Evolutionary conservation across 2,113 vertebrate genomes (phyloP), one percentile per base, ranked within the genome.

Genomic region (Nothoprocta pentlandii): DNA sequence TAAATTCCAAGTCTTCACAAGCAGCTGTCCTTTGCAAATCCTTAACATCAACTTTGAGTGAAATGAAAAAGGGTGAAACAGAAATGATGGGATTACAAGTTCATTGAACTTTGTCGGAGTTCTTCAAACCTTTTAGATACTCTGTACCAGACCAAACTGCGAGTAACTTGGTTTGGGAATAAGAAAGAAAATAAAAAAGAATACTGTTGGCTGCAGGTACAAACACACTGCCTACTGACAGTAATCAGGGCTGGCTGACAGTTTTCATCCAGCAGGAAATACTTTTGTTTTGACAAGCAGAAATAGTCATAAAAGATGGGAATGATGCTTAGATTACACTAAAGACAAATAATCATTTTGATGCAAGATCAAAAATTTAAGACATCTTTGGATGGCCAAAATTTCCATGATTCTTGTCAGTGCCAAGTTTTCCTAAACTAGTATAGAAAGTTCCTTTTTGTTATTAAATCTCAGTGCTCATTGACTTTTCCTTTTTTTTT

Each of bases 61-160:
- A 44, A 39, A 9, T 54, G 44, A 74, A 67, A 47, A 93, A 62
- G 25, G 61, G 41, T 62, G 73, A 67, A 87, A 26, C 9, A 69
- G 46, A 89, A 69, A 5, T 8, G 21, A 6, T 54, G 26, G 9
- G 44, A 42, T 79, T 56, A 87, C 42, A 82, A 69, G 32, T 16
- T 39, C 36, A 39, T 39, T 39, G 36, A 39, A 39, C 36, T 39
- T 39, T 8, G 36, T 39, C 36, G 8, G 36, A 39, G 36, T 39
- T 39, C 36, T 39, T 39, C 36, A 39, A 39, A 39, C 36, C 36
- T 39, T 39, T 39, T 39, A 39, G 36, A 39, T 39, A 39, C 36
- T 8, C 2, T 64, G 20, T 66, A 30, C 8, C n/a, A 49, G 10
- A 3, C 5, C 2, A 2, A 13, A 6, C 15, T 36, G 10, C 8